Conservation (phyloP, 2,888 invertebrate genomes). For the Drosophila basisetae region DNA sequence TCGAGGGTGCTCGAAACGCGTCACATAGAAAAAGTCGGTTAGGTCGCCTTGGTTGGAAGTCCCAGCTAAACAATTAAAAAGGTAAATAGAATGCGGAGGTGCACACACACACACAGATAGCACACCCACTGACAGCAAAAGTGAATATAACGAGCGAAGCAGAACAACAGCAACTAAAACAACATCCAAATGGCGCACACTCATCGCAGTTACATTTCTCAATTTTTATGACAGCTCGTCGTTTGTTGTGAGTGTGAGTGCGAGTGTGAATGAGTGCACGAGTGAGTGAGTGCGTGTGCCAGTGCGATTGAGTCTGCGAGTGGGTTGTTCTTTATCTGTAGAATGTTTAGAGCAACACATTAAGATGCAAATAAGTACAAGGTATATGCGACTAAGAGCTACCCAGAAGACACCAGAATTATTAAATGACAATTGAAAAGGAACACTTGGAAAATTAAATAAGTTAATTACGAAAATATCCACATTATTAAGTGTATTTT, state of each 20-base stretch:
- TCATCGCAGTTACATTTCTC: slow-evolving; percentile 64
- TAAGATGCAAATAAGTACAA: neutral
- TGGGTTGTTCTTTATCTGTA: slow-evolving; percentile 26
- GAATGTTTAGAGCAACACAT: slow-evolving; percentile 26
- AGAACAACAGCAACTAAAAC: slow-evolving; percentile 27
- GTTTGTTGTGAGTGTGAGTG: slow-evolving; percentile 16
- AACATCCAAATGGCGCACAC: slow-evolving; percentile 60
- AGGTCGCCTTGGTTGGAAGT: slow-evolving; percentile 19
- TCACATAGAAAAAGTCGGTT: slow-evolving; percentile 10
- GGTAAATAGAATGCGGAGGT: slow-evolving; percentile 43
- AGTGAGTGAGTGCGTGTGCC: slow-evolving; percentile 4
- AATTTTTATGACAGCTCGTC: slow-evolving; percentile 74
- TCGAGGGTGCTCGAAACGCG: slow-evolving; percentile 9
- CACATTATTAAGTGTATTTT: neutral
- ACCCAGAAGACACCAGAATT: neutral
- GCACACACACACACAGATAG: neutral
- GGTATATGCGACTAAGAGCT: slow-evolving; percentile 14
- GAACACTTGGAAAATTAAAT: neutral
- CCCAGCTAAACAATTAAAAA: slow-evolving; percentile 57
- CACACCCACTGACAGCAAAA: slow-evolving; percentile 10
- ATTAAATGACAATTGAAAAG: neutral
- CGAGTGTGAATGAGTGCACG: neutral
- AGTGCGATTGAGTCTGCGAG: slow-evolving; percentile 5
- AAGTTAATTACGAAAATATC: neutral
- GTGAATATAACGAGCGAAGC: slow-evolving; percentile 15